phyloP scores from a whole-genome alignment of 2,797 vertebrate species.

The Chiroxiphia lanceolata region DNA sequence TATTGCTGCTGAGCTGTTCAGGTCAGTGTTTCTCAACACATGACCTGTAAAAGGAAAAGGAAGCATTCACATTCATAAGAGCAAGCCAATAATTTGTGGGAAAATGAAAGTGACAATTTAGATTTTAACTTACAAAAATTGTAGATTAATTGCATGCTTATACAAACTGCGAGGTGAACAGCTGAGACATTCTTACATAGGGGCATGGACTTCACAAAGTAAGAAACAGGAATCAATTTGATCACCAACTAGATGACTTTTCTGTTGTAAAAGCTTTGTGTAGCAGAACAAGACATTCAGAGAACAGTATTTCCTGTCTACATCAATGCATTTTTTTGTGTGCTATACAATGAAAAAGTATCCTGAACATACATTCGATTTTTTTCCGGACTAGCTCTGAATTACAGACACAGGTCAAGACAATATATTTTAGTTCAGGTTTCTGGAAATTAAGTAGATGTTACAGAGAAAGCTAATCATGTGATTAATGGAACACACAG shows the following conservation, averaged over 20 bases:
- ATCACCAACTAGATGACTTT: neutral
- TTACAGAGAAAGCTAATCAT: neutral
- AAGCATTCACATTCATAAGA: neutral
- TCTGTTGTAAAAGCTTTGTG: neutral
- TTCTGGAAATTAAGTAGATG: neutral
- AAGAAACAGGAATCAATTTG: neutral
- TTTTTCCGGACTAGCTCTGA: neutral
- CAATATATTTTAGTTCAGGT: neutral
- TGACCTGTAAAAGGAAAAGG: neutral
- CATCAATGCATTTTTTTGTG: neutral
- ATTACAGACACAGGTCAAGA: neutral
- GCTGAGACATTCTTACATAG: rapidly evolving
- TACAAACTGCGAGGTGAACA: neutral
- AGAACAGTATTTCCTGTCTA: neutral
- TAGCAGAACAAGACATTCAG: neutral
- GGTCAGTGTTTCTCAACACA: neutral
- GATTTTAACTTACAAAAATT: neutral
- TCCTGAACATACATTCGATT: neutral
- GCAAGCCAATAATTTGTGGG: neutral
- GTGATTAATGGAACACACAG: neutral
- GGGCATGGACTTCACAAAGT: neutral
- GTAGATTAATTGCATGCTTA: neutral
- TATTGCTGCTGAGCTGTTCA: neutral
- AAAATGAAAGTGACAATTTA: neutral
- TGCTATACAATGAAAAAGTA: neutral